Percentiles rank a stretch among this genome's conserved stretches.
These are phyloP conservation scores for Parnassius smintheus DNA, from an alignment of 2,888 invertebrate genomes.

Conservation along the genomic window DNA sequence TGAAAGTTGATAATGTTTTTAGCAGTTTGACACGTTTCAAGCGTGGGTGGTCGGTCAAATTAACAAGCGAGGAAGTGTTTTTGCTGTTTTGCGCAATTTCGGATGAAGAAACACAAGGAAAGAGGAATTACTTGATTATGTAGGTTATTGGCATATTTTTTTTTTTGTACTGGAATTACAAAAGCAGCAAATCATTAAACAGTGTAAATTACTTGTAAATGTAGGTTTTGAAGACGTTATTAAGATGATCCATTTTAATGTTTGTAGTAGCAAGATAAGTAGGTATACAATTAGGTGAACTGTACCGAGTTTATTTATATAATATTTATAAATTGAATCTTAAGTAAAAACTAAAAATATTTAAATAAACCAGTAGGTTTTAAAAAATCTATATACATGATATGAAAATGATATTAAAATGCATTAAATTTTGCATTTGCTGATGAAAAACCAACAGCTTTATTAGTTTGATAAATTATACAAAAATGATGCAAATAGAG, in stretches of 20 bases:
- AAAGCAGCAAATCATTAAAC: neutral
- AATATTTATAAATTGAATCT: too few species aligned
- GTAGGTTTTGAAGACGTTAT: too few species aligned
- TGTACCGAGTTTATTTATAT: too few species aligned
- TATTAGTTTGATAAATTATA: neutral
- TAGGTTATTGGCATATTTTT: slow-evolving; percentile 14
- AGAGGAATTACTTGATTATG: slow-evolving; percentile 49
- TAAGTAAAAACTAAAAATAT: too few species aligned
- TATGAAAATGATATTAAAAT: too few species aligned
- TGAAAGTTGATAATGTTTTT: slow-evolving; percentile 75
- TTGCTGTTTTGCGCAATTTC: slow-evolving; percentile 35
- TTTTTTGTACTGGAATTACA: neutral
- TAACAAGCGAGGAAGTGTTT: slow-evolving; percentile 45
- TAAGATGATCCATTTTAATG: too few species aligned
- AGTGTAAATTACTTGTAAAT: neutral
- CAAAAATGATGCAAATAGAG: neutral
- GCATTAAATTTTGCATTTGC: too few species aligned
- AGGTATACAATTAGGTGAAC: too few species aligned
- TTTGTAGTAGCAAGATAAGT: too few species aligned
- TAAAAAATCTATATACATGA: too few species aligned
- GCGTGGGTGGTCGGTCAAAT: slow-evolving; percentile 57
- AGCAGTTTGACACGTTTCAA: slow-evolving; percentile 74
- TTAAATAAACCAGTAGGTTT: too few species aligned
- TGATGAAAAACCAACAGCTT: too few species aligned
- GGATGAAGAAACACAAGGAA: slow-evolving; percentile 37